Percentiles rank a stretch among this genome's conserved stretches.
Evolutionary conservation across 2,113 vertebrate genomes (phyloP).

Genomic region (Ciconia boyciana): DNA sequence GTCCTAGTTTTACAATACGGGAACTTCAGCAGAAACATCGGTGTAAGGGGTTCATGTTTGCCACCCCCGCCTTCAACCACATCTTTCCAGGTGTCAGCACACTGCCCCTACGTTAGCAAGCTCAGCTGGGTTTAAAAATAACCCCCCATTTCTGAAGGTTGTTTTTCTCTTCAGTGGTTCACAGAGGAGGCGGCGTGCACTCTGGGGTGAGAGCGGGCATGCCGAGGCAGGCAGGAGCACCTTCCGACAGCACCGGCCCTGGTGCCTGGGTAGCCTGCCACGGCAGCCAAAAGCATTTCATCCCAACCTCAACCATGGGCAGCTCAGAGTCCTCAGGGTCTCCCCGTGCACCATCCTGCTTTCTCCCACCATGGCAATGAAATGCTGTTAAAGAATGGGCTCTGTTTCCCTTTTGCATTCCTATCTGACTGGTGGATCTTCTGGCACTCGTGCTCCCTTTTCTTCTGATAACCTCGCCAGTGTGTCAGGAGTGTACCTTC

Average conservation of each 20-base stretch:
- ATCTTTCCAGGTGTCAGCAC: conserved; percentile 21
- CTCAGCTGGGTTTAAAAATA: not conserved
- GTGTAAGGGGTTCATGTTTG: not conserved
- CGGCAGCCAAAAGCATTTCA: accelerated
- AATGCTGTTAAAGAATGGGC: not conserved
- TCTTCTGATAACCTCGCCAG: not conserved
- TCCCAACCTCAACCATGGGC: not conserved
- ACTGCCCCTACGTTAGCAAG: not conserved
- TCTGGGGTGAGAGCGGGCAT: not conserved
- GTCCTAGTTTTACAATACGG: not conserved
- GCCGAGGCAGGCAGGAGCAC: not conserved
- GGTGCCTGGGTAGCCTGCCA: not conserved
- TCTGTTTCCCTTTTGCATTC: not conserved
- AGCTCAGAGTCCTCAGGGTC: not conserved
- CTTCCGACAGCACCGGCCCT: not conserved
- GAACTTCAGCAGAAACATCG: not conserved
- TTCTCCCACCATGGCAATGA: not conserved
- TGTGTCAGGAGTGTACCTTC: not conserved
- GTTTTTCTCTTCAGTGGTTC: not conserved
- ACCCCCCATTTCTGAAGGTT: not conserved
- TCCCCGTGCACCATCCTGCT: accelerated
- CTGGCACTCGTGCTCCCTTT: not conserved
- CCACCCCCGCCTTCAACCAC: not conserved
- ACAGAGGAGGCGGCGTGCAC: accelerated
- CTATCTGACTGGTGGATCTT: not conserved